Conservation (phyloP, 1,140 invertebrate genomes). For the Samia ricini region DNA sequence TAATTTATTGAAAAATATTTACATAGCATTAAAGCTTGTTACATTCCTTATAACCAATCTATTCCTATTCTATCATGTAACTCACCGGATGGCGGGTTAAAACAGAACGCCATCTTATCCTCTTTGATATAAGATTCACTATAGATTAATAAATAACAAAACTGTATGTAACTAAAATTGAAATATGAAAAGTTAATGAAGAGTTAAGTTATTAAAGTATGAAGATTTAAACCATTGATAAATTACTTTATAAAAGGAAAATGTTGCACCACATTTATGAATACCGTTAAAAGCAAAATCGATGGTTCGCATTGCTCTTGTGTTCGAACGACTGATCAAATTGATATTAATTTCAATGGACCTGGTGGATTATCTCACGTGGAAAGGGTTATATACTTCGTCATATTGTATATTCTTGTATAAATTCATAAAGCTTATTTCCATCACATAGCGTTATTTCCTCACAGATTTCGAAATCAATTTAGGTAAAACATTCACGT, state of each 20-base stretch:
- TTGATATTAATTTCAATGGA: not conserved
- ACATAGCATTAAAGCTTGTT: too few species aligned
- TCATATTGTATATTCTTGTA: not conserved
- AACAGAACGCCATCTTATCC: too few species aligned
- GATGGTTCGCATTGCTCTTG: not conserved
- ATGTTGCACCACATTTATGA: not conserved
- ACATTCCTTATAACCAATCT: too few species aligned
- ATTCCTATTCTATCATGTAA: too few species aligned
- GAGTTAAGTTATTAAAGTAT: too few species aligned
- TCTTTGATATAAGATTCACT: too few species aligned
- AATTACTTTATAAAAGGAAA: not conserved
- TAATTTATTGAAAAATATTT: too few species aligned
- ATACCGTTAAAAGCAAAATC: not conserved
- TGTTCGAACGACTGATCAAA: not conserved
- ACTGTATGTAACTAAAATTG: too few species aligned
- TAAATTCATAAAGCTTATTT: not conserved
- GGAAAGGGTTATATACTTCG: not conserved
- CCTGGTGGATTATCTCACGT: not conserved
- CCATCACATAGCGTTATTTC: not conserved
- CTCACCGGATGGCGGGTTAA: too few species aligned
- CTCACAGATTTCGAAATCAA: not conserved
- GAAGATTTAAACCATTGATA: not conserved
- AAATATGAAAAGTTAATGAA: too few species aligned
- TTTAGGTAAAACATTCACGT: not conserved
- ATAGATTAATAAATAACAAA: too few species aligned